These are phyloP conservation scores for Augochlorella aurata DNA, from an alignment of 2,888 invertebrate species.

Conservation along the genomic window DNA sequence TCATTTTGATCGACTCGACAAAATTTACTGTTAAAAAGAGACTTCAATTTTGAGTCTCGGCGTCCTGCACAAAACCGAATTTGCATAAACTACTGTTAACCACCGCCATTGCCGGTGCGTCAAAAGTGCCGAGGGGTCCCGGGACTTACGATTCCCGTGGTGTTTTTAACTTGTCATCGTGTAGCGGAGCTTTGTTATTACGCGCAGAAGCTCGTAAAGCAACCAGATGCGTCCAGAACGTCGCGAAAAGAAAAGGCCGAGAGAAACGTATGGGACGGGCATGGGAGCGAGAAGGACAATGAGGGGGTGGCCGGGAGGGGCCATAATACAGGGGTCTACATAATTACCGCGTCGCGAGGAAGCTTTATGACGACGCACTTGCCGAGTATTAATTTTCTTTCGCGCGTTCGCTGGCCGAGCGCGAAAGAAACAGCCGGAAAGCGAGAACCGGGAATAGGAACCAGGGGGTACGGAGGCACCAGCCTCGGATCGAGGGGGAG, in stretches of 20 bases:
- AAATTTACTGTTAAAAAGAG: too few species aligned
- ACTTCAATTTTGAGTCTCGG: too few species aligned
- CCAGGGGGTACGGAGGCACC: not conserved
- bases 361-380: constrained; percentile 77
- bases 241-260: constrained; percentile 22
- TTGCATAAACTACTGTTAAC: too few species aligned
- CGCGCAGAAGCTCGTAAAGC: constrained; percentile 76
- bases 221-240: constrained; percentile 54
- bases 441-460: constrained; percentile 4
- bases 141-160: constrained; percentile 31
- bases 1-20: too few species aligned
- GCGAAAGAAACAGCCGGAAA: constrained; percentile 41
- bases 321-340: constrained; percentile 71
- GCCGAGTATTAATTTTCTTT: constrained; percentile 79
- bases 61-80: too few species aligned
- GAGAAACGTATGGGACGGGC: too few species aligned
- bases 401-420: constrained; percentile 63
- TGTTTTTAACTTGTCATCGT: constrained; percentile 77
- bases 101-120: too few species aligned
- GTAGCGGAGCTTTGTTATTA: constrained; percentile 73
- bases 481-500: not conserved
- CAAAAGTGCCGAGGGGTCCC: not conserved
- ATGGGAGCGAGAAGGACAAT: not conserved
- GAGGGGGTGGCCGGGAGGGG: constrained; percentile 55
- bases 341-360: constrained; percentile 79